Conservation (phyloP, 2,113 vertebrate genomes). For the Festucalex cinctus region DNA sequence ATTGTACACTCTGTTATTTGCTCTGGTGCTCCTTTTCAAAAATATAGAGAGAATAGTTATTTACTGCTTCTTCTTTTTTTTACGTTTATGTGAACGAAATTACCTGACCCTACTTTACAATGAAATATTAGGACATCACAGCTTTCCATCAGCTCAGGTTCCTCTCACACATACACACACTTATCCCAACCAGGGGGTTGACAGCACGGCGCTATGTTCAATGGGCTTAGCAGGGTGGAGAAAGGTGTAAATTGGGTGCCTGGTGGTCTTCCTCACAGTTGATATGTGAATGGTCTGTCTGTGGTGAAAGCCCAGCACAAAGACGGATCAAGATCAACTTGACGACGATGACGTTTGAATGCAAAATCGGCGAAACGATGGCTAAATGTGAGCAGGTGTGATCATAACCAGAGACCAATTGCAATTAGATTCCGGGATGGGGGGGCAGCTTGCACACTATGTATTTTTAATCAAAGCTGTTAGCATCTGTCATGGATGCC, state of each 20-base stretch:
- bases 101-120: not conserved
- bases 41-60: not conserved
- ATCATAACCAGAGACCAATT: slow-evolving; percentile 76
- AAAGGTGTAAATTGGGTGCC: slow-evolving; percentile 77
- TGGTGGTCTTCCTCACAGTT: slow-evolving; percentile 55
- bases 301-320: slow-evolving; percentile 12
- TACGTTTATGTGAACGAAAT: not conserved
- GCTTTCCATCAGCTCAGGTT: not conserved
- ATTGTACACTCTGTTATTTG: not conserved
- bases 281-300: slow-evolving; percentile 11
- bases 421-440: slow-evolving; percentile 73
- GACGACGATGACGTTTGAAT: slow-evolving; percentile 75
- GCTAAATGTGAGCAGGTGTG: slow-evolving; percentile 77
- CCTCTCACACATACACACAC: slow-evolving; percentile 4
- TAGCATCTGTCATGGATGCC: slow-evolving; percentile 75
- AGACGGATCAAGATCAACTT: slow-evolving; percentile 11
- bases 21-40: not conserved
- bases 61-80: not conserved
- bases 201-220: slow-evolving; percentile 51
- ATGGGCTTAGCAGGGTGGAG: slow-evolving; percentile 57
- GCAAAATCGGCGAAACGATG: slow-evolving; percentile 73
- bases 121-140: not conserved
- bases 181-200: slow-evolving; percentile 56
- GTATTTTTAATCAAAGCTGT: slow-evolving; percentile 81
- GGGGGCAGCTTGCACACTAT: slow-evolving; percentile 73